These are phyloP conservation scores for Ceratotherium simum DNA, from an alignment of 2,113 vertebrate genomes.

Conservation along the genomic window DNA sequence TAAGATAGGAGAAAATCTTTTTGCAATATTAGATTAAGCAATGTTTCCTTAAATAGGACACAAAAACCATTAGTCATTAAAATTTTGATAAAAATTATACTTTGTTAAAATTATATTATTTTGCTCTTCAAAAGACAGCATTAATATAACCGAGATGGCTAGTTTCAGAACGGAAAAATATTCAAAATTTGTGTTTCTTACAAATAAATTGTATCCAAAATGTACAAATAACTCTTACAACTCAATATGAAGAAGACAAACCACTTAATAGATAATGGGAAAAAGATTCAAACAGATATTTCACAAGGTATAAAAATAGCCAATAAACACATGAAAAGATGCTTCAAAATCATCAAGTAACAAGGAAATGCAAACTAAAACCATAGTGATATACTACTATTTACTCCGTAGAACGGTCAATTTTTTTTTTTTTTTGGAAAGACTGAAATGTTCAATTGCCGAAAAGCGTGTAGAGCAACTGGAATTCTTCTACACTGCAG, in stretches of 20 bases:
- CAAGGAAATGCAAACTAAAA: background rate
- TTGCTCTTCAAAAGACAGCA: background rate
- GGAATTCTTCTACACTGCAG: background rate
- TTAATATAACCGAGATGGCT: background rate
- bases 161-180: background rate
- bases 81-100: background rate
- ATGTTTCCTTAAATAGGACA: background rate
- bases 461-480: background rate
- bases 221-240: background rate
- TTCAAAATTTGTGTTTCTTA: background rate
- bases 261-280: background rate
- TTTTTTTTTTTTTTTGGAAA: background rate
- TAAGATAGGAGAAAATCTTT: background rate
- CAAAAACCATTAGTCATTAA: background rate
- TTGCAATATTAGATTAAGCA: background rate
- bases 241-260: background rate
- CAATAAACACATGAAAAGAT: background rate
- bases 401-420: background rate
- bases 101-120: background rate
- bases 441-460: background rate
- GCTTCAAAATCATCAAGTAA: background rate
- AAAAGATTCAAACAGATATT: background rate
- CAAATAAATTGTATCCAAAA: background rate
- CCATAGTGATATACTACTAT: background rate
- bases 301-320: background rate